Conservation (phyloP, 2,113 vertebrate genomes). For the Picathartes gymnocephalus region DNA sequence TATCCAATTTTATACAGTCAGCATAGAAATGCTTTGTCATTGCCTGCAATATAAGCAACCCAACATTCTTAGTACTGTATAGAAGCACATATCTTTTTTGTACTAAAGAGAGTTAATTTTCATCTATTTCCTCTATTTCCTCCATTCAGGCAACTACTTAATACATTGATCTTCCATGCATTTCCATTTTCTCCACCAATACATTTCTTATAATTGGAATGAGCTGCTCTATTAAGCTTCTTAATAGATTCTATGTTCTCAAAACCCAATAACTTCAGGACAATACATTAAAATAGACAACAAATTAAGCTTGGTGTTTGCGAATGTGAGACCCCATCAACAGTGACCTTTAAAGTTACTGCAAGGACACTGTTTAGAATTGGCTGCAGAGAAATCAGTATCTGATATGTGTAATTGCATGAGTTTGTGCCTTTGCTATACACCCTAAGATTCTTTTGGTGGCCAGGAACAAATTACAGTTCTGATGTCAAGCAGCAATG, state of each 20-base stretch:
- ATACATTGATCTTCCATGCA: slow-evolving; percentile 36
- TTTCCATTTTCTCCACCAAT: slow-evolving; percentile 48
- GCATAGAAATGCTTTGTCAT: background rate
- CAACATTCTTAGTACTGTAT: background rate
- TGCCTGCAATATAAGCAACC: background rate
- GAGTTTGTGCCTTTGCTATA: background rate
- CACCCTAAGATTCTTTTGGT: background rate
- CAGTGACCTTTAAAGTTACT: slow-evolving; percentile 45
- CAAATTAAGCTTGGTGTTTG: slow-evolving; percentile 36
- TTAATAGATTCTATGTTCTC: slow-evolving; percentile 54
- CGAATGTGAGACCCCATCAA: background rate
- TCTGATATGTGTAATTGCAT: background rate
- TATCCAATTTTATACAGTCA: background rate
- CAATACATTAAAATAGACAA: slow-evolving; percentile 54
- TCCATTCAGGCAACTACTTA: slow-evolving; percentile 5
- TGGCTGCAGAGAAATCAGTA: background rate
- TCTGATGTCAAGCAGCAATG: background rate
- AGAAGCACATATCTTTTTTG: background rate
- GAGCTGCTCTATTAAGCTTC: slow-evolving; percentile 54
- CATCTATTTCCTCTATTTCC: background rate
- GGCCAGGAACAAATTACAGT: background rate
- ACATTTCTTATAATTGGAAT: slow-evolving; percentile 57
- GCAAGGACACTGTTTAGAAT: background rate
- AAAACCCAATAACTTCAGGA: slow-evolving; percentile 31
- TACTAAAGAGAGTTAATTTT: background rate